Conservation (phyloP, 30 jellyfish, hydroid and myxozoan species). For the Clytia hemisphaerica region DNA sequence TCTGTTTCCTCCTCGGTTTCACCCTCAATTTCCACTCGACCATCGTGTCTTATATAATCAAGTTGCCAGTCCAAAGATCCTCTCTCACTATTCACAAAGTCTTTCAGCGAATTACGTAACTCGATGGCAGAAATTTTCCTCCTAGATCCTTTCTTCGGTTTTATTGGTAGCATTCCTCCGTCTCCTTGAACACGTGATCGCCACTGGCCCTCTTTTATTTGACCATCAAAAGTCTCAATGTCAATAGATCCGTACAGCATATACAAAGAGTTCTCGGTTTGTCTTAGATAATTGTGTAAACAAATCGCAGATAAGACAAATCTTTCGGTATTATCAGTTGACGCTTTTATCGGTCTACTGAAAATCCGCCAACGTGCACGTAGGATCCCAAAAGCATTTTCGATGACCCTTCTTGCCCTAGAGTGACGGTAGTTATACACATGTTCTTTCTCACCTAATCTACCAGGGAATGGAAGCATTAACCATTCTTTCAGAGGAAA, state of each 20-base stretch:
- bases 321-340: background rate
- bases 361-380: background rate
- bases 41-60: conserved; percentile 8
- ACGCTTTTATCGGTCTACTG: background rate
- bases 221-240: conserved; percentile 33
- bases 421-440: background rate
- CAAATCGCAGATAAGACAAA: background rate
- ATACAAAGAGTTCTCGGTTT: background rate
- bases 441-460: background rate
- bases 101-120: background rate
- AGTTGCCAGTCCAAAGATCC: background rate
- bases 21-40: no score
- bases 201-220: conserved; percentile 6
- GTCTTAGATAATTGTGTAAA: conserved; percentile 1
- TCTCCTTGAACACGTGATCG: background rate
- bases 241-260: background rate
- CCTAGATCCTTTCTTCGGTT: background rate
- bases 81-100: background rate
- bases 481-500: conserved; percentile 12
- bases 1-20: no score
- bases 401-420: no score
- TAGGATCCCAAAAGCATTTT: no score
- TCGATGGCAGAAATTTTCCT: background rate
- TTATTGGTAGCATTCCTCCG: background rate
- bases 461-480: conserved; percentile 14